These are phyloP conservation scores for Therioaphis trifolii DNA, from an alignment of 2,888 invertebrate species.

Conservation along the genomic window DNA sequence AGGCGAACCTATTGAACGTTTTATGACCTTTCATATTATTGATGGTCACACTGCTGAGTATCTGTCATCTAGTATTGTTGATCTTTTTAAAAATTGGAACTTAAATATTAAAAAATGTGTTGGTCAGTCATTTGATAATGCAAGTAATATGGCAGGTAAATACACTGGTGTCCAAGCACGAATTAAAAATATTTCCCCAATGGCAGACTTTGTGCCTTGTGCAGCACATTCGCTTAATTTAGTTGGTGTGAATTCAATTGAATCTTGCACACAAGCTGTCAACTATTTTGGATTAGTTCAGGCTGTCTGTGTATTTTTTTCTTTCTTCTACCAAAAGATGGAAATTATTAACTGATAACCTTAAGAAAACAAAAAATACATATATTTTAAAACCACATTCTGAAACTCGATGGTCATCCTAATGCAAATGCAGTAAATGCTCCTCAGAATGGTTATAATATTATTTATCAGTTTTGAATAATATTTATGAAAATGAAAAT, in stretches of 20 bases:
- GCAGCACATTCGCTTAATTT: slow-evolving; percentile 6
- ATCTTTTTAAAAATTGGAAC: neutral
- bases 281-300: slow-evolving; percentile 22
- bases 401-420: slow-evolving; percentile 7
- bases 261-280: slow-evolving; percentile 7
- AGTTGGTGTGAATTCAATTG: neutral
- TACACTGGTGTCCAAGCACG: slow-evolving; percentile 34
- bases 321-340: neutral
- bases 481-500: slow-evolving; percentile 16
- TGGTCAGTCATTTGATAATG: slow-evolving; percentile 22
- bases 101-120: slow-evolving; percentile 13
- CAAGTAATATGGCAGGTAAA: slow-evolving; percentile 43
- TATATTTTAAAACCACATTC: slow-evolving; percentile 15
- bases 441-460: neutral
- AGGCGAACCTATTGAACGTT: slow-evolving; percentile 47
- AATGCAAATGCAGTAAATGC: slow-evolving; percentile 19
- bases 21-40: slow-evolving; percentile 35
- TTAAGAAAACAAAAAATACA: slow-evolving; percentile 3
- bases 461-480: slow-evolving; percentile 24
- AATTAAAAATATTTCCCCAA: slow-evolving; percentile 27
- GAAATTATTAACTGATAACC: too few species aligned
- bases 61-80: slow-evolving; percentile 23
- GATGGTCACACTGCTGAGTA: slow-evolving; percentile 25
- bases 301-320: slow-evolving; percentile 10
- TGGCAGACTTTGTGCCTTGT: slow-evolving; percentile 6